Evolutionary conservation across 2,888 invertebrate genomes (phyloP).

Genomic region (Adelphocoris suturalis): DNA sequence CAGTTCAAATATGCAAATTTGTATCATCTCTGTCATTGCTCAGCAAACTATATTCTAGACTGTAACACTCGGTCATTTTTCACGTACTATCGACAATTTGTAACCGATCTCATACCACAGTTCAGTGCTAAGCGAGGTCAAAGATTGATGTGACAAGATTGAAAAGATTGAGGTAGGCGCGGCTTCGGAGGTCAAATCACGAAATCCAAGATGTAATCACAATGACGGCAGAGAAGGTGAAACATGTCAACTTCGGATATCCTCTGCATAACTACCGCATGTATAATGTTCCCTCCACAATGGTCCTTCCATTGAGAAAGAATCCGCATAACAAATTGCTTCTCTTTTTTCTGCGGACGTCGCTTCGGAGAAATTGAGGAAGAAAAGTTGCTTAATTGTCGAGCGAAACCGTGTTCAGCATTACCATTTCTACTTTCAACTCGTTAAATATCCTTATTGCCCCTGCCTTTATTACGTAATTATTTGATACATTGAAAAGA

Average conservation of each 20-base stretch:
- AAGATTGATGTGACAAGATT: background rate
- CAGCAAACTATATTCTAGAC: no score
- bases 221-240: background rate
- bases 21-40: no score
- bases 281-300: no score
- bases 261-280: background rate
- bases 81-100: no score
- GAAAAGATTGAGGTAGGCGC: background rate
- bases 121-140: no score
- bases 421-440: background rate
- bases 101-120: no score
- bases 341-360: background rate
- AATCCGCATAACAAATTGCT: constrained; percentile 4
- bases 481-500: no score
- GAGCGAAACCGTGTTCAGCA: background rate
- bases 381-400: background rate
- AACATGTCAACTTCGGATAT: background rate
- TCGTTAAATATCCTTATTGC: background rate
- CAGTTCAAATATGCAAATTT: no score
- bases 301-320: background rate
- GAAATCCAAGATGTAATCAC: background rate
- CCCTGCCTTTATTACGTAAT: no score
- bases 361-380: background rate
- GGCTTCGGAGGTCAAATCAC: background rate
- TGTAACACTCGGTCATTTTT: no score